These are phyloP conservation scores for Macroramphosus scolopax DNA, from an alignment of 2,797 vertebrate genomes.

Conservation along the genomic window DNA sequence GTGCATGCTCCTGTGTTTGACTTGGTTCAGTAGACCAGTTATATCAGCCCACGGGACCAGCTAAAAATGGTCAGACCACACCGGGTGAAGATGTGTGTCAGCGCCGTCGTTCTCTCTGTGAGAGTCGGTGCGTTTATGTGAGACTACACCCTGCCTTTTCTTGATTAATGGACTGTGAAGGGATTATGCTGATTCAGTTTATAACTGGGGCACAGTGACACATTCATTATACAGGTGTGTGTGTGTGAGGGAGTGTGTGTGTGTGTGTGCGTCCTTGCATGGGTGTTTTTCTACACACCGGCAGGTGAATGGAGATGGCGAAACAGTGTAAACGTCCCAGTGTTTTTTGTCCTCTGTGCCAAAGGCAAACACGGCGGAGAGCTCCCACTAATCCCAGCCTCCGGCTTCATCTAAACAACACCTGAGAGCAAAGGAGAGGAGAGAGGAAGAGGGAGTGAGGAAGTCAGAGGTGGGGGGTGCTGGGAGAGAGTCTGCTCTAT, in stretches of 20 bases:
- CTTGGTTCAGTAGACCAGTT: slow-evolving; percentile 45
- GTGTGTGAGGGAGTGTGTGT: slow-evolving; percentile 35
- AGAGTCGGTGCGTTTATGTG: slow-evolving; percentile 31
- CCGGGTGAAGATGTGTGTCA: slow-evolving; percentile 56
- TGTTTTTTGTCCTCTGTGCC: slow-evolving; percentile 68
- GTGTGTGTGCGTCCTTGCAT: slow-evolving; percentile 37
- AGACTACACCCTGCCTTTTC: slow-evolving; percentile 62
- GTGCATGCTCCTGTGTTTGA: slow-evolving; percentile 30
- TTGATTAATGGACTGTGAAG: slow-evolving; percentile 76
- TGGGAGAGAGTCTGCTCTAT: slow-evolving; percentile 5
- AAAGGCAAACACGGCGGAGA: slow-evolving; percentile 68
- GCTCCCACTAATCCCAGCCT: slow-evolving; percentile 60
- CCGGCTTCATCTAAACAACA: slow-evolving; percentile 66
- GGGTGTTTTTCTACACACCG: slow-evolving; percentile 30
- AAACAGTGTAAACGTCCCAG: slow-evolving; percentile 53
- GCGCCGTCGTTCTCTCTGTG: slow-evolving; percentile 31
- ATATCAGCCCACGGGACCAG: slow-evolving; percentile 50
- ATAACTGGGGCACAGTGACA: slow-evolving; percentile 69
- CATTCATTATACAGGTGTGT: slow-evolving; percentile 72
- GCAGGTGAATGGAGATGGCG: slow-evolving; percentile 59
- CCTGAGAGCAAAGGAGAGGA: slow-evolving; percentile 48
- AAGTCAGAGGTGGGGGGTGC: slow-evolving; percentile 10
- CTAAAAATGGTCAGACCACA: slow-evolving; percentile 60
- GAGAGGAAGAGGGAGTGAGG: slow-evolving; percentile 18
- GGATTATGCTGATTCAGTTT: slow-evolving; percentile 78